Base-by-base conservation (phyloP, 1,140 invertebrate species). In the Chlorops oryzae region DNA sequence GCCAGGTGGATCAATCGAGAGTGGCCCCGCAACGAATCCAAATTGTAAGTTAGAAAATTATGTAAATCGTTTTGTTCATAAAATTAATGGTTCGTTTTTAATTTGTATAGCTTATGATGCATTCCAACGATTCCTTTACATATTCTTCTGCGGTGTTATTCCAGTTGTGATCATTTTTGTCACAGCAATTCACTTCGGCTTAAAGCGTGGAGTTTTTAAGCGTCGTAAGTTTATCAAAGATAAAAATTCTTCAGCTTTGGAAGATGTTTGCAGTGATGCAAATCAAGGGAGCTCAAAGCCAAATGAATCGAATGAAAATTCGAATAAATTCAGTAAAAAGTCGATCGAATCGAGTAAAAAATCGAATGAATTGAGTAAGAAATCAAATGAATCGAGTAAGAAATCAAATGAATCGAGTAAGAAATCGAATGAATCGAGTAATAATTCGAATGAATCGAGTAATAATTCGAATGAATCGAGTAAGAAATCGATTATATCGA, bases 1-100 rank as follows among this genome's bases (percentile, higher is more conserved):
- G 4, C 79, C 83, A 22, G 96, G 96, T 1, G 95, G 95, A 2
- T 95, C 90, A 17, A 72, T 84, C 22, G 92, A 98, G 72, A 95
- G 92, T 63, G 95, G 95, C 2, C 94, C 93, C 9, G 87, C 92
- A 3, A 81, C 82, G 20, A 85, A 90, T 77, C 86, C 88, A 13
- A 85, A 85, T 57, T 78, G 88, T 91, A 77, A 78, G 46, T n/a
- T n/a, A 45, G 2, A 35, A 45, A 24, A 18, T 40, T 12, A 25
- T 37, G 12, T 12, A 20, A 5, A 21, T 18, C 9, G 2, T 21
- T 42, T 10, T 28, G 37, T 20, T 15, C 12, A 20, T 32, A 25
- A 47, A 35, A 20, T 3, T 5, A 9, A 18, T 24, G 1, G 15
- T 5, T 9, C 15, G n/a, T 9, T 57, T 45, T 55, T 58, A 58